A percentile compares a stretch with the other conserved stretches of the same genome.
Conservation (phyloP, 2,888 invertebrate species). For the Eurytoma adleriae region DNA sequence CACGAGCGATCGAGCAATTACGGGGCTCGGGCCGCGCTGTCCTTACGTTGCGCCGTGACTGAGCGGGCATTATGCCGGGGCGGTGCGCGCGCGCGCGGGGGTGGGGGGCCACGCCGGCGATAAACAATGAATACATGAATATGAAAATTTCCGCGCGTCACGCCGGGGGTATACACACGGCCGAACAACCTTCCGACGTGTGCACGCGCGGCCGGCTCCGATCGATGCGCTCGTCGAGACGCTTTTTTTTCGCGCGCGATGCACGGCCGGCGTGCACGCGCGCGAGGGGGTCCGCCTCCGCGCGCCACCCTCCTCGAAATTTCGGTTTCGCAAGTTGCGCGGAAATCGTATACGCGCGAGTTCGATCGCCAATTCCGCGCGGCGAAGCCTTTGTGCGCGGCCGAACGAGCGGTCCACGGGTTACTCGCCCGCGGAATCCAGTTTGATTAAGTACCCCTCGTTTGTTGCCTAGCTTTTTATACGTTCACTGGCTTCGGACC, state of each 20-base stretch:
- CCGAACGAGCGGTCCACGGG: too few relatives aligned
- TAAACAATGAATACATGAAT: constrained; percentile 72
- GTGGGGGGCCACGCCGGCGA: constrained; percentile 53
- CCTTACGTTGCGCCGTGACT: constrained; percentile 62
- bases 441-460: too few relatives aligned
- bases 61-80: constrained; percentile 52
- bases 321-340: background rate
- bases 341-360: background rate
- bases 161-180: constrained; percentile 29
- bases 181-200: constrained; percentile 38
- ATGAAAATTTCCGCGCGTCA: constrained; percentile 69
- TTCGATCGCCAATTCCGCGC: too few relatives aligned
- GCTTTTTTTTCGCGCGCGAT: background rate
- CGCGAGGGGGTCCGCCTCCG: background rate
- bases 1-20: constrained; percentile 64
- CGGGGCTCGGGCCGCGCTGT: constrained; percentile 59
- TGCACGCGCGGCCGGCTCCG: constrained; percentile 18
- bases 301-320: background rate
- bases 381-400: background rate
- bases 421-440: too few relatives aligned
- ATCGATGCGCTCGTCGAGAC: background rate
- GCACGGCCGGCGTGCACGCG: background rate
- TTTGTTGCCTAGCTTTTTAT: too few relatives aligned
- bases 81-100: background rate
- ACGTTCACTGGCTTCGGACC: too few relatives aligned